These are phyloP conservation scores for Andricus grossulariae DNA, from an alignment of 1,140 invertebrate genomes.

Conservation along the genomic window DNA sequence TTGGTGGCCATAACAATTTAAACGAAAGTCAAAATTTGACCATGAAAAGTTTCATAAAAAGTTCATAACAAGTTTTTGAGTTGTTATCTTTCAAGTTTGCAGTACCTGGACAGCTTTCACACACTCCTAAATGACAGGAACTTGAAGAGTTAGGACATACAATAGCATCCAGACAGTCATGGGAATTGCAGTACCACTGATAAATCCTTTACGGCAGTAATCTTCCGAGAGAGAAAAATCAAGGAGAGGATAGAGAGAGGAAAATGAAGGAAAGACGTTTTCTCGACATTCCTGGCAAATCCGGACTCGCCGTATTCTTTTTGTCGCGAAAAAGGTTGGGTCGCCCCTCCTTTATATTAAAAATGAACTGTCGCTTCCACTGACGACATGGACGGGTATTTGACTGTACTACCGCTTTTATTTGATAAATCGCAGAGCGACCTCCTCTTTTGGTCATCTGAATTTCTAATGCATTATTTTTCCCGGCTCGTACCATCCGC, in stretches of 20 bases:
- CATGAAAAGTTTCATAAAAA: too few relatives aligned
- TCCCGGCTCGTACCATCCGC: constrained; percentile 53
- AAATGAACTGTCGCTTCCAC: constrained; percentile 72
- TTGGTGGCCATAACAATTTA: too few relatives aligned
- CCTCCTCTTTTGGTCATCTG: constrained; percentile 69
- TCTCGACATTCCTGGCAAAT: constrained; percentile 39
- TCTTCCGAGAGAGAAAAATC: constrained; percentile 47
- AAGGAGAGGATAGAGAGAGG: neutral
- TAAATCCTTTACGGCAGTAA: constrained; percentile 58
- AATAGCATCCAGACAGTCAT: too few relatives aligned
- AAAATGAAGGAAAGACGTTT: constrained; percentile 25
- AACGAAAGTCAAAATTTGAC: too few relatives aligned
- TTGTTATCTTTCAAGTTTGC: too few relatives aligned
- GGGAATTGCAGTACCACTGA: constrained; percentile 43
- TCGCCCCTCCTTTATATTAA: constrained; percentile 66
- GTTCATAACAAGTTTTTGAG: too few relatives aligned
- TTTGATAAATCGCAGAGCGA: constrained; percentile 70
- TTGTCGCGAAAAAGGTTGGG: constrained; percentile 54
- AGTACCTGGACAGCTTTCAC: too few relatives aligned
- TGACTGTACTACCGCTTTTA: constrained; percentile 70
- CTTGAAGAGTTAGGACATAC: too few relatives aligned
- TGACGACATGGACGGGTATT: constrained; percentile 70
- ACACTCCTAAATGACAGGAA: too few relatives aligned
- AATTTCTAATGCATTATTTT: constrained; percentile 73
- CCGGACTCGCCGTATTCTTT: constrained; percentile 55